Evolutionary conservation across 1,140 invertebrate species (phyloP).

Genomic region (Asobara japonica): DNA sequence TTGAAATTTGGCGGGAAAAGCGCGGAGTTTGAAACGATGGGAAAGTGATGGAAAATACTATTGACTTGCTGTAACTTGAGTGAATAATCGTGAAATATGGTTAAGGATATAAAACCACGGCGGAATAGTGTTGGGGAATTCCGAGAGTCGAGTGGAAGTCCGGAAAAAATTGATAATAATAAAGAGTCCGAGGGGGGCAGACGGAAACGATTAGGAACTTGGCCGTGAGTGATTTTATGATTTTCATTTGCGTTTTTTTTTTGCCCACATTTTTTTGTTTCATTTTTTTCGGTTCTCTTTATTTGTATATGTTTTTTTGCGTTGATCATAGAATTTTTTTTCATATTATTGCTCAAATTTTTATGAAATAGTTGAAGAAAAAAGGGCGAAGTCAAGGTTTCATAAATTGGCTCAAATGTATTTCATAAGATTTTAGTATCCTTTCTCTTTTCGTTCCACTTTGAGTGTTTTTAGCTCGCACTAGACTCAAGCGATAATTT

Average conservation of each 20-base stretch:
- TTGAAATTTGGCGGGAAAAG: background rate
- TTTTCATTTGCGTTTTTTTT: slow-evolving; percentile 8
- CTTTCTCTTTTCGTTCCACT: slow-evolving; percentile 30
- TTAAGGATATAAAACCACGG: slow-evolving; percentile 47
- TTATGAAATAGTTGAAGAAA: slow-evolving; percentile 18
- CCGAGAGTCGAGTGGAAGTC: slow-evolving; percentile 46
- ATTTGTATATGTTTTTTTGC: background rate
- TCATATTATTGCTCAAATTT: no score
- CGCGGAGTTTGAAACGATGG: no score
- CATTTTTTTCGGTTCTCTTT: background rate
- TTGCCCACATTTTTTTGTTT: slow-evolving; percentile 47
- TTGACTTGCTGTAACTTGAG: no score
- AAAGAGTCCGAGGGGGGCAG: slow-evolving; percentile 50
- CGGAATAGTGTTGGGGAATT: slow-evolving; percentile 53
- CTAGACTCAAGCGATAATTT: background rate
- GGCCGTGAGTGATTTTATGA: slow-evolving; percentile 56
- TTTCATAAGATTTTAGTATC: slow-evolving; percentile 24
- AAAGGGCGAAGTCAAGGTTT: slow-evolving; percentile 1
- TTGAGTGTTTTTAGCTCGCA: slow-evolving; percentile 11
- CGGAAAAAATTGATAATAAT: slow-evolving; percentile 36
- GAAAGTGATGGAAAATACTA: background rate
- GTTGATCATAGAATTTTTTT: background rate
- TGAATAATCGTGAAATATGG: slow-evolving; percentile 35
- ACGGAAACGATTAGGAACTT: slow-evolving; percentile 58
- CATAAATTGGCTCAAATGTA: slow-evolving; percentile 23